Conservation (phyloP, 2,113 vertebrate species). For the Microtus pennsylvanicus region DNA sequence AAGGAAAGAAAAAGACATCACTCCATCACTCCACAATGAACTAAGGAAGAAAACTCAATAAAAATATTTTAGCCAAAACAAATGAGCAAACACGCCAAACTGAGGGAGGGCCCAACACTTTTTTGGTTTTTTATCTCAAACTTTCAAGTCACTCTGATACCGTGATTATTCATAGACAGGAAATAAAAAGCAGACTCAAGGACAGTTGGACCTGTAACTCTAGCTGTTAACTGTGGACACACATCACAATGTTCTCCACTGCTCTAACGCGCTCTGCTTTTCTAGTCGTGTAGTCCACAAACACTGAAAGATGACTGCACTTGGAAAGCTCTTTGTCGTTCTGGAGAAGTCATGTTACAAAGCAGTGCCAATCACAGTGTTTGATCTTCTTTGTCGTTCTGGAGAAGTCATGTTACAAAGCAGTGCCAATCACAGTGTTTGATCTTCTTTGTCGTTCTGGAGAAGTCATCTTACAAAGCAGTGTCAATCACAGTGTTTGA, state of each 20-base stretch:
- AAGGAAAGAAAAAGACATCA: background rate
- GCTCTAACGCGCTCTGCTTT: background rate
- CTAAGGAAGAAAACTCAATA: background rate
- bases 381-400: too few species aligned
- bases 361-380: too few species aligned
- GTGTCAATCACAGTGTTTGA: too few species aligned
- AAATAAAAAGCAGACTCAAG: constrained; percentile 1
- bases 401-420: too few species aligned
- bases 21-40: background rate
- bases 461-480: too few species aligned
- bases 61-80: background rate
- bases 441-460: too few species aligned
- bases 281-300: background rate
- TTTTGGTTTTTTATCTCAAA: background rate
- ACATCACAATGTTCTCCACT: background rate
- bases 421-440: too few species aligned
- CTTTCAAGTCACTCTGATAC: background rate
- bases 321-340: too few species aligned
- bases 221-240: background rate
- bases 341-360: too few species aligned
- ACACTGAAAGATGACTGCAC: background rate
- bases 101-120: background rate
- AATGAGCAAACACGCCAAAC: background rate
- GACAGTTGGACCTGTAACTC: background rate
- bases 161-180: background rate